These are phyloP conservation scores for Crotalus helleri DNA, from an alignment of 2,113 vertebrate genomes.

Conservation along the genomic window DNA sequence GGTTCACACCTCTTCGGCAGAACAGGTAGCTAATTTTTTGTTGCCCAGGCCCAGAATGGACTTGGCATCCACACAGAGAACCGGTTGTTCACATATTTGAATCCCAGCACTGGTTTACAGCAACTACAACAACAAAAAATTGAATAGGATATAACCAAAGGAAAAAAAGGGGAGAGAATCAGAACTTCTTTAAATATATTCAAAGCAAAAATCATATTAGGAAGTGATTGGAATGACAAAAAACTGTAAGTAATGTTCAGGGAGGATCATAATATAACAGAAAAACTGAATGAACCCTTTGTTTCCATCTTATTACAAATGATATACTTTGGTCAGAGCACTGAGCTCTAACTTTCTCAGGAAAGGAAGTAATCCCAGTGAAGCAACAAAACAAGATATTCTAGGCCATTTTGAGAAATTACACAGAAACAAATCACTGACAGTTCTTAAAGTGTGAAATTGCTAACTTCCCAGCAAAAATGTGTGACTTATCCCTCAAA, in stretches of 20 bases:
- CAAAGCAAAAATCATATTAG: background rate
- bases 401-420: background rate
- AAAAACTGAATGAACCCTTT: background rate
- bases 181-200: background rate
- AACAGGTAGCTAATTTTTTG: no score
- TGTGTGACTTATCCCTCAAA: background rate
- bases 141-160: background rate
- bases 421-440: background rate
- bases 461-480: background rate
- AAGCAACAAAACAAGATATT: background rate
- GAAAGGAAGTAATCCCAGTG: background rate
- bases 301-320: background rate
- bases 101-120: no score
- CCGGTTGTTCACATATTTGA: no score
- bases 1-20: no score
- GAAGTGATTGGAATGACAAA: background rate
- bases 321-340: background rate
- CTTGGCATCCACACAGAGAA: no score
- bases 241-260: background rate
- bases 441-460: background rate
- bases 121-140: background rate
- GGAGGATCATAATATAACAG: background rate
- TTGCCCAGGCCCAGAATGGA: no score
- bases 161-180: background rate
- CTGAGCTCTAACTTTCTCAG: background rate